Base-by-base conservation (phyloP, 2,888 invertebrate species). In the Lepidochrysops patricia region DNA sequence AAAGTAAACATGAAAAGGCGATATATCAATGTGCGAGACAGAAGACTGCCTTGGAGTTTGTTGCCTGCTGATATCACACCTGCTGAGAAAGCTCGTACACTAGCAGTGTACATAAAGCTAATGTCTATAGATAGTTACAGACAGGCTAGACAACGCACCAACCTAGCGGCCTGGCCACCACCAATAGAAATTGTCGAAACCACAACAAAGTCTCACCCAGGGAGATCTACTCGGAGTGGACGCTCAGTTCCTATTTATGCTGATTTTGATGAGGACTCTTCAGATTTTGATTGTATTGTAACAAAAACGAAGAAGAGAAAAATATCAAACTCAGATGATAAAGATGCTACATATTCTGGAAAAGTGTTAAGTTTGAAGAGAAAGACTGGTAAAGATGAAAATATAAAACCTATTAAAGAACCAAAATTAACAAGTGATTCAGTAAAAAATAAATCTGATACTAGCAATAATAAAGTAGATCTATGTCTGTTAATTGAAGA, bases 31-130 rank as follows among this genome's bases (percentile, higher is more conserved):
- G 89, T 88, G 0, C 76, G 70, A 67, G 89, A 89, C 57, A 79
- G 85, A 63, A 73, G 89, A 34, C 74, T 89, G 78, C 89, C 89
- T n/a, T 89, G 89, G 89, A 83, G 89, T 62, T 66, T 89, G 9
- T 66, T 89, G 32, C 84, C 89, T 1, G 73, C 68, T 23, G 68
- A 76, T 32, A 69, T 87, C 54, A 79, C 81, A 23, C 79, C 77
- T 43, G 77, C 82, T 26, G 86, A 89, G 64, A 86, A 86, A 68
- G 87, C 87, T 13, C 76, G 80, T 6, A 78, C 81, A 23, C 72
- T 89, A 25, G 82, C 87, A 52, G 84, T 85, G 23, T 88, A 89
- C 60, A 80, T 86, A 15, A 86, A 87, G 72, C 70, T 88, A 19
- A 84, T 87, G 85, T 84, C 88, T 9, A 73, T 87, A 34, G 85